These are phyloP conservation scores for Oryzias sinensis DNA, from an alignment of 2,797 vertebrate genomes.

Conservation along the genomic window DNA sequence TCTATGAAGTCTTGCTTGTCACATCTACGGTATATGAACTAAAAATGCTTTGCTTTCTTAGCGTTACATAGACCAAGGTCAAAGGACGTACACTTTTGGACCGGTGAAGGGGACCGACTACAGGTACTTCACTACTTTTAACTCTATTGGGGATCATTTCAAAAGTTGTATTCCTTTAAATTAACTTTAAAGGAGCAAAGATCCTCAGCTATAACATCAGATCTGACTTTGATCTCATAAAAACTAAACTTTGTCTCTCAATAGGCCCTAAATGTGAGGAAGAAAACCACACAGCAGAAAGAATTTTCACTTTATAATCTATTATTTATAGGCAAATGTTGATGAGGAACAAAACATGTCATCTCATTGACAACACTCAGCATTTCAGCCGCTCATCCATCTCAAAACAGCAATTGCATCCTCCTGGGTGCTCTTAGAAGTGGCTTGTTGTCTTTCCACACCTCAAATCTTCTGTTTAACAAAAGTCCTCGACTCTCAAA, in stretches of 20 bases:
- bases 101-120: constrained; percentile 91
- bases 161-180: no score
- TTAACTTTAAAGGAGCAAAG: not conserved
- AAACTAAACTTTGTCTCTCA: not conserved
- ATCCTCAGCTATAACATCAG: not conserved
- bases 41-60: constrained; percentile 56
- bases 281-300: no score
- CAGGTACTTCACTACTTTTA: constrained; percentile 76
- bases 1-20: not conserved
- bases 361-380: not conserved
- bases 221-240: not conserved
- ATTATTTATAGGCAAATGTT: not conserved
- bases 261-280: not conserved
- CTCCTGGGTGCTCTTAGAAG: not conserved
- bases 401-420: not conserved
- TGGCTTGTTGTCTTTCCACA: not conserved
- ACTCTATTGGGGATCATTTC: not conserved
- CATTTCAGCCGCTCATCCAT: not conserved
- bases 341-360: not conserved
- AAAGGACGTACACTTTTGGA: constrained; percentile 87
- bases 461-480: not conserved
- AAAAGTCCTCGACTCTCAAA: not conserved
- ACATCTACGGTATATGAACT: constrained; percentile 7
- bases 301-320: no score
- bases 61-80: constrained; percentile 91